These are phyloP conservation scores for Tenualosa thibaudeaui DNA, from an alignment of 2,797 vertebrate species.

Conservation along the genomic window DNA sequence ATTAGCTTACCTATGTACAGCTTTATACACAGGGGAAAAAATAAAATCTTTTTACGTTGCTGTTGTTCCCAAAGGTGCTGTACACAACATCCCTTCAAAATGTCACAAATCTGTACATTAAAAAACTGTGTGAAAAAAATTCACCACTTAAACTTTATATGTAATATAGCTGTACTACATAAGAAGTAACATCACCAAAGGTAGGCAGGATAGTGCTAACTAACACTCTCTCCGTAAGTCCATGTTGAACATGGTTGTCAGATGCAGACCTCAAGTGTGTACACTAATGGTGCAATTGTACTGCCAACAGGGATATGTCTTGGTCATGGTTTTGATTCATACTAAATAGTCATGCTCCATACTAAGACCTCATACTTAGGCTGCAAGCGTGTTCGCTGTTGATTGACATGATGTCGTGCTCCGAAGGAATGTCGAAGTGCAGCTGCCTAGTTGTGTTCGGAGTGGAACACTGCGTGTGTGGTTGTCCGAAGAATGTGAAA, in stretches of 20 bases:
- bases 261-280: background rate
- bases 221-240: background rate
- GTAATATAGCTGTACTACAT: too few species aligned
- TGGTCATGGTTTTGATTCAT: background rate
- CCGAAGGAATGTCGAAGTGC: background rate
- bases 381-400: background rate
- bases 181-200: background rate
- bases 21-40: conserved; percentile 25
- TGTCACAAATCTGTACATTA: conserved; percentile 5
- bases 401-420: background rate
- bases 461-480: background rate
- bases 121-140: conserved; percentile 33
- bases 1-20: conserved; percentile 40
- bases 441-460: background rate
- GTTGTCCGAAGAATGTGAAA: background rate
- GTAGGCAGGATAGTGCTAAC: background rate
- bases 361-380: background rate
- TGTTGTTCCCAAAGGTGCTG: conserved; percentile 11
- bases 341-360: background rate
- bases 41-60: conserved; percentile 14
- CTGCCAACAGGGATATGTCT: background rate
- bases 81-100: conserved; percentile 24
- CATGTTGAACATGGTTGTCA: background rate
- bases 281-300: background rate
- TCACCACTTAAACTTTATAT: too few species aligned